These are phyloP conservation scores for Athripsodes cinereus DNA, from an alignment of 2,888 invertebrate species.

Conservation along the genomic window DNA sequence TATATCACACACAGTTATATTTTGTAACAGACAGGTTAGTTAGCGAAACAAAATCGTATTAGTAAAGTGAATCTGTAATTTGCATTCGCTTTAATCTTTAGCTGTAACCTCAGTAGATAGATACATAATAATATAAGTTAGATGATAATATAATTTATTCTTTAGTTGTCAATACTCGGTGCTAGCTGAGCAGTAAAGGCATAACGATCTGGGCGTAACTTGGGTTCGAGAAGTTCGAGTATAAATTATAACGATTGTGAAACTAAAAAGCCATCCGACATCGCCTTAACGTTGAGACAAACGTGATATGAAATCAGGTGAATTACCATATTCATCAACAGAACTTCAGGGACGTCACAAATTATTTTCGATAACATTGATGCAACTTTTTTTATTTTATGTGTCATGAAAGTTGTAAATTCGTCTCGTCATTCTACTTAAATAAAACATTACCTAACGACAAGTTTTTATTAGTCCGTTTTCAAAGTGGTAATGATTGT, in stretches of 20 bases:
- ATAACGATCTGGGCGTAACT: constrained; percentile 19
- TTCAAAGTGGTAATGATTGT: no score
- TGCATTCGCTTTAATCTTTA: constrained; percentile 11
- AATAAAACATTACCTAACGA: no score
- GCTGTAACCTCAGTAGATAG: no score
- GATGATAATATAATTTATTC: no score
- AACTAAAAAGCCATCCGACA: constrained; percentile 21
- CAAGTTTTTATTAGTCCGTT: no score
- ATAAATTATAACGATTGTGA: constrained; percentile 19
- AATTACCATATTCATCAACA: constrained; percentile 18
- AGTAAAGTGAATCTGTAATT: not conserved
- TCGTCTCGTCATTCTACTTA: no score
- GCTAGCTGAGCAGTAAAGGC: not conserved
- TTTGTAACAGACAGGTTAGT: constrained; percentile 1
- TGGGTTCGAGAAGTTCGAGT: constrained; percentile 9
- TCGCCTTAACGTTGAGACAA: constrained; percentile 17
- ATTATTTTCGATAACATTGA: not conserved
- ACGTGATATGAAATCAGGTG: constrained; percentile 10
- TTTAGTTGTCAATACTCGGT: no score
- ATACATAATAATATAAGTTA: no score
- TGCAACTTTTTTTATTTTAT: not conserved
- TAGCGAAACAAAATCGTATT: constrained; percentile 2
- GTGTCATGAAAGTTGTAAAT: no score
- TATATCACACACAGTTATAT: no score
- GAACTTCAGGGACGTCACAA: not conserved